These are phyloP conservation scores for Stratiolaelaps scimitus DNA, from an alignment of 1,140 invertebrate species.

Conservation along the genomic window DNA sequence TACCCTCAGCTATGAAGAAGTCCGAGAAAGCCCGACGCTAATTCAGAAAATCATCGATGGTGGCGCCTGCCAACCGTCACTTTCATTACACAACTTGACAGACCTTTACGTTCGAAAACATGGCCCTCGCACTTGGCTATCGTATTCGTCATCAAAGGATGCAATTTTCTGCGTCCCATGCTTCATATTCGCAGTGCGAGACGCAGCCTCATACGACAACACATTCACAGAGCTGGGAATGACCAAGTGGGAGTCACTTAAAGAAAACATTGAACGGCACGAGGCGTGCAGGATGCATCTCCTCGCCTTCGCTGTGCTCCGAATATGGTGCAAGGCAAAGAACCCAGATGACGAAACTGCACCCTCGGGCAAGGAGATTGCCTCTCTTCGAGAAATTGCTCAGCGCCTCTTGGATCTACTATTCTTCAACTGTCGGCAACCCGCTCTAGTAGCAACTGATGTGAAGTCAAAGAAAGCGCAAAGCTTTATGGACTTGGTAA, in stretches of 20 bases:
- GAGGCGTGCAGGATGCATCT: slow-evolving; percentile 17
- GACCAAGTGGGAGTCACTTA: background rate
- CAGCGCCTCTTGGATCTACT: slow-evolving; percentile 11
- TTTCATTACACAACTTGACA: slow-evolving; percentile 8
- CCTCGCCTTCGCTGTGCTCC: background rate
- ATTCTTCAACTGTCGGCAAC: slow-evolving; percentile 18
- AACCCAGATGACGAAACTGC: background rate
- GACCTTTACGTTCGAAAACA: slow-evolving; percentile 14
- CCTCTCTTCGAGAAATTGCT: background rate
- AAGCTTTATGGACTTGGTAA: slow-evolving; percentile 14
- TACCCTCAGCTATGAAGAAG: slow-evolving; percentile 2
- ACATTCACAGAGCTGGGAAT: slow-evolving; percentile 19
- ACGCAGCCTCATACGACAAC: slow-evolving; percentile 19
- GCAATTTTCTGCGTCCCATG: slow-evolving; percentile 24
- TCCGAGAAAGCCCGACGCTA: slow-evolving; percentile 7
- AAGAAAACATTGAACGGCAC: slow-evolving; percentile 10
- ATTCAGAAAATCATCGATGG: slow-evolving; percentile 25
- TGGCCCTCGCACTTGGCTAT: slow-evolving; percentile 1
- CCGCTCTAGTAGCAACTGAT: slow-evolving; percentile 1
- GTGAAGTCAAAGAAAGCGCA: slow-evolving; percentile 14
- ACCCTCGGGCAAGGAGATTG: background rate
- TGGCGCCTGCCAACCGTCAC: background rate
- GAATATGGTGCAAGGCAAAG: slow-evolving; percentile 6
- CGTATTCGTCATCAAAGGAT: slow-evolving; percentile 17
- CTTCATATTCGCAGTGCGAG: slow-evolving; percentile 11